A percentile compares a stretch with the other conserved stretches of the same genome.
These are phyloP conservation scores for Thalassarche chlororhynchos DNA, from an alignment of 2,113 vertebrate species.

Conservation along the genomic window DNA sequence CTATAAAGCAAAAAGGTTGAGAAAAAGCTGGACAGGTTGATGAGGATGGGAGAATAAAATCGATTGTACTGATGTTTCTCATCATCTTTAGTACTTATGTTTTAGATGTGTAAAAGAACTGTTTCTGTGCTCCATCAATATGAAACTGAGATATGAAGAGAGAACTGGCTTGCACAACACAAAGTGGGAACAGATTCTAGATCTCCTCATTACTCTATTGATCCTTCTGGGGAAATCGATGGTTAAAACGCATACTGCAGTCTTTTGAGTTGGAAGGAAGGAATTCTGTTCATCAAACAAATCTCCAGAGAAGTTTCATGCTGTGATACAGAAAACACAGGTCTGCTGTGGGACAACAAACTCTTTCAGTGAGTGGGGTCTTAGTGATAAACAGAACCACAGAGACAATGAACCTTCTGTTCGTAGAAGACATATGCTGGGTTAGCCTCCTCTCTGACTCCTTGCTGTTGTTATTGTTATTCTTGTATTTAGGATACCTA, in stretches of 20 bases:
- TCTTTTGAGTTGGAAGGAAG: not conserved
- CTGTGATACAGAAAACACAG: not conserved
- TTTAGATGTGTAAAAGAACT: not conserved
- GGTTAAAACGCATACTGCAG: not conserved
- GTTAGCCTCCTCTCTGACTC: not conserved
- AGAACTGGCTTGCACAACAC: not conserved
- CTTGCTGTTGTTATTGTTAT: not conserved
- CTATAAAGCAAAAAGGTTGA: not conserved
- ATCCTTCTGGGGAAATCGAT: not conserved
- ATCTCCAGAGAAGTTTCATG: conserved; percentile 2
- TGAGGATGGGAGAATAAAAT: not conserved
- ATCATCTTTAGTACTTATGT: not conserved
- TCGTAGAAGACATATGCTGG: not conserved
- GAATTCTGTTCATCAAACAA: not conserved
- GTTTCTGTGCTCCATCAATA: not conserved
- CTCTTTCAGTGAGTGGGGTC: not conserved
- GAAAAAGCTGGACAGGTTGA: not conserved
- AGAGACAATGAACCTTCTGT: conserved; percentile 40
- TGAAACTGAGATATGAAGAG: not conserved
- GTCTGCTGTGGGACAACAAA: conserved; percentile 2
- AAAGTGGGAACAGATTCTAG: not conserved
- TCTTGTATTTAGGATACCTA: not conserved
- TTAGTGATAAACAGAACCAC: not conserved
- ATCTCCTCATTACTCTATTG: not conserved
- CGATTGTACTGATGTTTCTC: not conserved